These are phyloP conservation scores for Eumaeus atala DNA, from an alignment of 1,140 invertebrate genomes.

Conservation along the genomic window DNA sequence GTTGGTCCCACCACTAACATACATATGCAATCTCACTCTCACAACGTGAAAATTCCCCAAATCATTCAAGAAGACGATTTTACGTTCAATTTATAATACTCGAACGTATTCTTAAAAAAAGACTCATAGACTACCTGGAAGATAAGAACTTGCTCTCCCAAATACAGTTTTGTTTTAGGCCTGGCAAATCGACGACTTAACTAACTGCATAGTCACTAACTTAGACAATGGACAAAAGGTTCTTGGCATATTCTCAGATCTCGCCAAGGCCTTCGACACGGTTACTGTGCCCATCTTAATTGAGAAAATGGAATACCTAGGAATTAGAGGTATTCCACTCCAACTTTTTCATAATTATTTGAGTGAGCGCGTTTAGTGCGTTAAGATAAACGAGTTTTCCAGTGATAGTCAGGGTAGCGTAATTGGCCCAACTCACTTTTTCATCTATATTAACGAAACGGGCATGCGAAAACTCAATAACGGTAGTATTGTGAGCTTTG, in stretches of 20 bases:
- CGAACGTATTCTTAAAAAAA: slow-evolving; percentile 22
- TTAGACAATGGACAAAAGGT: slow-evolving; percentile 14
- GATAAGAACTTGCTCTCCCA: slow-evolving; percentile 13
- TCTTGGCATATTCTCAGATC: slow-evolving; percentile 23
- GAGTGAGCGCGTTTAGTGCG: slow-evolving; percentile 9
- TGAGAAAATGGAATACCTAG: slow-evolving; percentile 16
- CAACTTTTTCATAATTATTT: slow-evolving; percentile 15
- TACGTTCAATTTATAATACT: slow-evolving; percentile 22
- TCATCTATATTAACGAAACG: slow-evolving; percentile 25
- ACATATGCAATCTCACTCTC: slow-evolving; percentile 20
- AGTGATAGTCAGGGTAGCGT: slow-evolving; percentile 26
- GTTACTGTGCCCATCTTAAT: slow-evolving; percentile 16
- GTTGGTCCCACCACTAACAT: slow-evolving; percentile 15
- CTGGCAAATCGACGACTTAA: slow-evolving; percentile 15
- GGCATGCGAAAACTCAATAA: slow-evolving; percentile 14
- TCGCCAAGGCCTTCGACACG: slow-evolving; percentile 27
- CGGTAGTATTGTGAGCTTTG: slow-evolving; percentile 21
- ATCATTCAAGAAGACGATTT: slow-evolving; percentile 16
- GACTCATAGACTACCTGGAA: slow-evolving; percentile 18
- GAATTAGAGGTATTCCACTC: slow-evolving; percentile 13
- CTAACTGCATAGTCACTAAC: slow-evolving; percentile 13
- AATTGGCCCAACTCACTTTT: slow-evolving; percentile 27
- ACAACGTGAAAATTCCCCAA: slow-evolving; percentile 6
- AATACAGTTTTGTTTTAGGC: slow-evolving; percentile 18
- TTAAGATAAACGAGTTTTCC: slow-evolving; percentile 4